These are phyloP conservation scores for Corvus hawaiiensis DNA, from an alignment of 2,113 vertebrate species.

Conservation along the genomic window DNA sequence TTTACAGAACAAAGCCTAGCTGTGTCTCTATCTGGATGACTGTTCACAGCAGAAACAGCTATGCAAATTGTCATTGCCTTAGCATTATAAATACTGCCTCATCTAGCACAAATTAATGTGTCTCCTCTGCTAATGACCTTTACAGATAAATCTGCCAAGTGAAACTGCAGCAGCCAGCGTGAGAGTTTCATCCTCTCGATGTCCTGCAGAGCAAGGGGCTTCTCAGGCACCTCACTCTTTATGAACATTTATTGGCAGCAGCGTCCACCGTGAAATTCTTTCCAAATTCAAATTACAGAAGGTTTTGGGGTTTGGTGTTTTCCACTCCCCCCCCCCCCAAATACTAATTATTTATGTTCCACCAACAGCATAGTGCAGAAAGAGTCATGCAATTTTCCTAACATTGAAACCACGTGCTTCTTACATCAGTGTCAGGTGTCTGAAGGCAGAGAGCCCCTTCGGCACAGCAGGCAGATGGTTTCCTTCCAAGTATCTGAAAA, in stretches of 20 bases:
- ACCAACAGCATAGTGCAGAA: background rate
- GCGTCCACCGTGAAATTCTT: background rate
- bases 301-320: background rate
- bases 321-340: rapidly evolving
- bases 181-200: background rate
- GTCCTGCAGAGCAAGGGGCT: background rate
- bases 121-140: slow-evolving; percentile 30
- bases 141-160: background rate
- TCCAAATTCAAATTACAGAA: background rate
- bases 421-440: slow-evolving; percentile 87
- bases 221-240: background rate
- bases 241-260: background rate
- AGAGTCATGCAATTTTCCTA: background rate
- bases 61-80: slow-evolving; percentile 30
- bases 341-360: background rate
- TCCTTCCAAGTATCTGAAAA: slow-evolving; percentile 93
- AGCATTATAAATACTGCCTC: background rate
- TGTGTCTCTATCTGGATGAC: background rate
- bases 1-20: background rate
- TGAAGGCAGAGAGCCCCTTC: slow-evolving; percentile 84
- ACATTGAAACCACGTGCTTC: slow-evolving; percentile 9
- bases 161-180: background rate
- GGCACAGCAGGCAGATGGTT: slow-evolving; percentile 91
- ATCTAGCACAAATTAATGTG: slow-evolving; percentile 2
- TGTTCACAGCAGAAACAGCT: background rate